These are phyloP conservation scores for Hydroisotoma schaefferi DNA, from an alignment of 2,888 invertebrate species.

Conservation along the genomic window DNA sequence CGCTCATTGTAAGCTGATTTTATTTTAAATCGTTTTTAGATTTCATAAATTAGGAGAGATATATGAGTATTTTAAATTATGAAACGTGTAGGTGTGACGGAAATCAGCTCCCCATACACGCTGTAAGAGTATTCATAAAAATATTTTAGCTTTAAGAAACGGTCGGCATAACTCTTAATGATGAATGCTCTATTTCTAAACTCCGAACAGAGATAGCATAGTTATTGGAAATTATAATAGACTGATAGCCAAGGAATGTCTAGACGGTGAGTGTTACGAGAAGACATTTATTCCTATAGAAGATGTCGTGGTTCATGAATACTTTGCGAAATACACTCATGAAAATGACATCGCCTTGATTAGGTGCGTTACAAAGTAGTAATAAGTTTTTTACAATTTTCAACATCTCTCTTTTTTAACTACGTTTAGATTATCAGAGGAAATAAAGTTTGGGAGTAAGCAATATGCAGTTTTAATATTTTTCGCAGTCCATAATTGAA, in stretches of 20 bases:
- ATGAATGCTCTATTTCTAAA: not conserved
- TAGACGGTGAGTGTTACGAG: conserved; percentile 16
- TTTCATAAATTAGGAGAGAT: too few species aligned
- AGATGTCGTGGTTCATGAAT: conserved; percentile 38
- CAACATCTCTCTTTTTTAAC: not conserved
- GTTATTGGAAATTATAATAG: conserved; percentile 31
- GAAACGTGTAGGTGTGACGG: conserved; percentile 29
- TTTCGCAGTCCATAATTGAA: not conserved
- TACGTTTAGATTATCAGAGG: conserved; percentile 20
- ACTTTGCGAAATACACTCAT: conserved; percentile 27
- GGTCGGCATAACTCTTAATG: not conserved
- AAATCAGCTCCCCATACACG: conserved; percentile 20
- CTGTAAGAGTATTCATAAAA: conserved; percentile 17
- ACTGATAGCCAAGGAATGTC: conserved; percentile 20
- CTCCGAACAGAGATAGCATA: conserved; percentile 23
- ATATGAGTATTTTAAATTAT: too few species aligned
- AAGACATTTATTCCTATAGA: conserved; percentile 30
- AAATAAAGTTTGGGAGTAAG: conserved; percentile 26
- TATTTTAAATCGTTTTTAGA: too few species aligned
- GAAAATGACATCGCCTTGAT: conserved; percentile 36
- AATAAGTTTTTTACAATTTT: not conserved
- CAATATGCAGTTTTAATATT: not conserved
- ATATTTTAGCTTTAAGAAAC: not conserved
- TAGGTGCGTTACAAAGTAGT: conserved; percentile 4
- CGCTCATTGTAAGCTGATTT: too few species aligned